phyloP scores from a whole-genome alignment of 2,797 vertebrate species.

The Paratrypauchen microcephalus region DNA sequence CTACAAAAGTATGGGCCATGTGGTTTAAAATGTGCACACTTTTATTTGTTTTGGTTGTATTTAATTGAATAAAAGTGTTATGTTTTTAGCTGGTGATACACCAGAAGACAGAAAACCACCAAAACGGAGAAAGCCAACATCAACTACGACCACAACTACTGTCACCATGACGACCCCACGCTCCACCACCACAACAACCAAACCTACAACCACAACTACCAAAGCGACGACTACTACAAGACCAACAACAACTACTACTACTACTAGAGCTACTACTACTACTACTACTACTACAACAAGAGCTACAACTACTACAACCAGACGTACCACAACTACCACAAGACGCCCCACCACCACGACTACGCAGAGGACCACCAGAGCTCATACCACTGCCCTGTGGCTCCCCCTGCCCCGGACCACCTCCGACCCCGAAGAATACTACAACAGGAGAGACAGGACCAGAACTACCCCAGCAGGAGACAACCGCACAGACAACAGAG shows the following conservation, averaged over 20 bases:
- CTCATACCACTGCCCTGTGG: constrained; percentile 65
- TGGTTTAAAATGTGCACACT: neutral
- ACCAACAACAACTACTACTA: constrained; percentile 55
- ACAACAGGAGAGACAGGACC: constrained; percentile 75
- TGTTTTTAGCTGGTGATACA: constrained; percentile 34
- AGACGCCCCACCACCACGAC: constrained; percentile 54
- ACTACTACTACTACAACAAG: constrained; percentile 66
- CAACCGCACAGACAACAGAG: constrained; percentile 82
- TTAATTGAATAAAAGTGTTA: neutral
- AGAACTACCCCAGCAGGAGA: constrained; percentile 85
- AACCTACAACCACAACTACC: constrained; percentile 49
- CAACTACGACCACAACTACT: constrained; percentile 23
- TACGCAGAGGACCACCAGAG: constrained; percentile 79
- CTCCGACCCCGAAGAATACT: constrained; percentile 64
- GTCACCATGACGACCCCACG: constrained; percentile 36
- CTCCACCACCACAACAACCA: constrained; percentile 62
- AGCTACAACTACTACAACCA: constrained; percentile 67
- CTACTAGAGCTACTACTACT: constrained; percentile 55
- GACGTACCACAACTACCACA: constrained; percentile 57
- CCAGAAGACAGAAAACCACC: constrained; percentile 63
- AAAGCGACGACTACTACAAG: constrained; percentile 32
- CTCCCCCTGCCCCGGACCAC: constrained; percentile 66
- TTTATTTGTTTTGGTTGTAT: neutral
- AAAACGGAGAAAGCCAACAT: constrained; percentile 67
- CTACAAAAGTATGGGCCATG: too few relatives aligned